Percentiles rank a stretch among this genome's conserved stretches.
Conservation (phyloP, 23 tunicate genomes). For the Halocynthia aurantium region DNA sequence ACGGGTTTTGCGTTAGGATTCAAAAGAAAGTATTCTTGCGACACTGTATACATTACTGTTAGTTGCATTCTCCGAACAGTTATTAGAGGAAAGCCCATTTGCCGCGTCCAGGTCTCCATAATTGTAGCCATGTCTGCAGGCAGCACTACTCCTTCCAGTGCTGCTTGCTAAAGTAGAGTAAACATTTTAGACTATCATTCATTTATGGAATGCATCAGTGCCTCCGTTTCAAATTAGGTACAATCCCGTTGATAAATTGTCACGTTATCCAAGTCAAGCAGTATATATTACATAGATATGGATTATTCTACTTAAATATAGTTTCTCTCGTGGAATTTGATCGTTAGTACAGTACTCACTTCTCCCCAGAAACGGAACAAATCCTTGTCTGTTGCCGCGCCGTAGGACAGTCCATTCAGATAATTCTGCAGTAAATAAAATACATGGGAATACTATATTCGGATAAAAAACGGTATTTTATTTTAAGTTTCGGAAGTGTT, state of each 20-base stretch:
- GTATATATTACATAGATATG: too few relatives aligned
- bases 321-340: too few relatives aligned
- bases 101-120: conserved; percentile 73
- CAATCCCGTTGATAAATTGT: too few relatives aligned
- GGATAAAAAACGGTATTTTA: too few relatives aligned
- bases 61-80: conserved; percentile 15
- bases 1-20: conserved; percentile 48
- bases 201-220: too few relatives aligned
- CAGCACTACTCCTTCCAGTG: background rate
- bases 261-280: too few relatives aligned
- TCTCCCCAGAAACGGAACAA: conserved; percentile 60
- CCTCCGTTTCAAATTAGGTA: too few relatives aligned
- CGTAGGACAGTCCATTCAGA: conserved; percentile 26
- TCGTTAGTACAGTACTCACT: conserved; percentile 42
- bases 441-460: too few relatives aligned
- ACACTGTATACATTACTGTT: background rate
- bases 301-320: too few relatives aligned
- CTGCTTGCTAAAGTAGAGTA: too few relatives aligned
- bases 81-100: conserved; percentile 90
- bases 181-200: too few relatives aligned
- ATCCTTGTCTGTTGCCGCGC: conserved; percentile 39
- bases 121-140: conserved; percentile 29
- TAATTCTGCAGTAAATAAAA: conserved; percentile 34
- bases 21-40: conserved; percentile 75
- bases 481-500: too few relatives aligned